phyloP scores from a whole-genome alignment of 2,888 invertebrate genomes.

The Oasisia sp. region DNA sequence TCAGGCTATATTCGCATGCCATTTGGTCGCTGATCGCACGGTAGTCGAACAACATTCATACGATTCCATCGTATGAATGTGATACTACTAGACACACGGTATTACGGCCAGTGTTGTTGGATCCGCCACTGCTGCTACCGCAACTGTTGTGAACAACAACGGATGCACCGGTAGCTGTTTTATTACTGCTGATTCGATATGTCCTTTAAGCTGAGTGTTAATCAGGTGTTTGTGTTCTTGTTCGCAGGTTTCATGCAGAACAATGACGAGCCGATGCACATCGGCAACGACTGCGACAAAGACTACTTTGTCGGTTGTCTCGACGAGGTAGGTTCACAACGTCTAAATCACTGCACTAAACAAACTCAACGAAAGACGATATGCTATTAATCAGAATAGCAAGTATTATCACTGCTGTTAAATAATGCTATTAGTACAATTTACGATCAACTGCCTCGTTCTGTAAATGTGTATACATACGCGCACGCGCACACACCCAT shows the following conservation, averaged over 20 bases:
- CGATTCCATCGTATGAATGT: background rate
- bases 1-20: background rate
- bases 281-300: background rate
- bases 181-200: background rate
- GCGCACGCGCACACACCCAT: background rate
- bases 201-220: background rate
- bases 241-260: background rate
- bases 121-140: background rate
- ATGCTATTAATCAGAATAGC: too few species aligned
- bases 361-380: too few species aligned
- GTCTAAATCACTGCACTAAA: background rate
- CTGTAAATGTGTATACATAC: background rate
- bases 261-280: background rate
- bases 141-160: background rate
- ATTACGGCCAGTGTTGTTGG: background rate
- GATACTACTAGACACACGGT: background rate
- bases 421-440: too few species aligned
- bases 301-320: background rate
- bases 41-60: background rate
- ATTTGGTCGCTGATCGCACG: background rate
- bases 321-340: background rate
- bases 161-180: background rate
- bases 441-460: too few species aligned
- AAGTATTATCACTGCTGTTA: too few species aligned
- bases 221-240: background rate